A percentile compares a stretch with the other conserved stretches of the same genome.
Evolutionary conservation across 2,113 vertebrate genomes (phyloP).

Genomic region (Tympanuchus pallidicinctus): DNA sequence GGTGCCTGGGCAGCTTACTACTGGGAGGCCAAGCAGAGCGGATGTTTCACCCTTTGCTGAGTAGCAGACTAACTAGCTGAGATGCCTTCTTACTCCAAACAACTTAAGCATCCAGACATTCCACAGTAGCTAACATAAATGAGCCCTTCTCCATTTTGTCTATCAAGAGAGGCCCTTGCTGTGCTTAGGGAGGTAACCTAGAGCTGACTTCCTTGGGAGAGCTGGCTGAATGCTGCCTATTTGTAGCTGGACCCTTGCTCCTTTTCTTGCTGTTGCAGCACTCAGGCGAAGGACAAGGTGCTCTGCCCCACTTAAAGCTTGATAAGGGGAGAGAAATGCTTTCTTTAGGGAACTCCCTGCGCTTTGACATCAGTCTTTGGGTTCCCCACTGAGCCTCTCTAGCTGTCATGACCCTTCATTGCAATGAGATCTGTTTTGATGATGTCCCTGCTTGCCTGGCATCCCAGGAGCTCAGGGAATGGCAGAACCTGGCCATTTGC

Average conservation of each 20-base stretch:
- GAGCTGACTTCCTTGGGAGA: neutral
- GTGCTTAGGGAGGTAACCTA: neutral
- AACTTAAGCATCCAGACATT: neutral
- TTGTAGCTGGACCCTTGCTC: neutral
- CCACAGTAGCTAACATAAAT: conserved; percentile 15
- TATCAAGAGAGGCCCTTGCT: neutral
- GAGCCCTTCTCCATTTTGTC: conserved; percentile 2
- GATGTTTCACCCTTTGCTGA: conserved; percentile 25
- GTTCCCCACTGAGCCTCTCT: neutral
- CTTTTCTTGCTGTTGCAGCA: neutral
- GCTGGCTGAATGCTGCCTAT: neutral
- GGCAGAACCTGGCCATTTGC: neutral
- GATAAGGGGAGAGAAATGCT: neutral
- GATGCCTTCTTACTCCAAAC: conserved; percentile 10
- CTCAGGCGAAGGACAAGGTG: neutral
- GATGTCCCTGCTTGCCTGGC: neutral
- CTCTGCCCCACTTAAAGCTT: neutral
- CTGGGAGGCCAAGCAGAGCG: neutral
- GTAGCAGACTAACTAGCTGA: neutral
- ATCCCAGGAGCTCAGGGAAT: neutral
- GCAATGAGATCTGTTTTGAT: neutral
- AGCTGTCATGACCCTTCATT: neutral
- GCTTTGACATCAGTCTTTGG: neutral
- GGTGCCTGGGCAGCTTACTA: conserved; percentile 29
- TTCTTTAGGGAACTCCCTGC: neutral